Evolutionary conservation across 1,140 invertebrate species (phyloP), one percentile per base, ranked within the genome.

Genomic region (Anoplophora glabripennis): DNA sequence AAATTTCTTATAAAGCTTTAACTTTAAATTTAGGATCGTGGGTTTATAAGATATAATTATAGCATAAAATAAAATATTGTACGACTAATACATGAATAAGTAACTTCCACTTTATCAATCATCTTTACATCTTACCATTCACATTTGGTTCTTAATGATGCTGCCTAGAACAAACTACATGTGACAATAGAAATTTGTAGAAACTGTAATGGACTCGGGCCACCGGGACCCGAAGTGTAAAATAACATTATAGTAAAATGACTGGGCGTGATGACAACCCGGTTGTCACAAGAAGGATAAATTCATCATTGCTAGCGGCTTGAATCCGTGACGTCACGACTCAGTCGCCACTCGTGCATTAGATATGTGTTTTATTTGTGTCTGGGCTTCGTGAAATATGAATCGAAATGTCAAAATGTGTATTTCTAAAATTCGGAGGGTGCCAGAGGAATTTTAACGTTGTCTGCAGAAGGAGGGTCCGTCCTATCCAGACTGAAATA

Each of bases 231-330:
- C 28, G 11, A 48, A 63, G 53, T 62, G 53, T 63, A 59, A 59
- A 66, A 47, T 57, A 49, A 63, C 64, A 58, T 59, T 60, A 60
- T 63, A 63, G 56, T 59, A 68, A 68, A 68, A 66, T 61, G 64
- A 68, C 59, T 64, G 64, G 67, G 67, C 67, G 64, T 68, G 67
- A 66, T 66, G 66, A 66, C 58, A 63, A 59, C 63, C 60, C 57
- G 58, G 36, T 66, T 66, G 67, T 68, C 64, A 66, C 54, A 60
- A 55, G 38, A 60, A 52, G 41, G 51, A 64, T 66, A 64, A 66
- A 68, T 65, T 66, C 59, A 68, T 66, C 59, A 66, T 68, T 66
- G 51, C 45, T 61, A 21, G 38, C 44, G 46, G 40, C 21, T 57
- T 44, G 42, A 61, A 57, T 57, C 53, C 53, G 49, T 64, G 61